Conservation (phyloP, 1,140 invertebrate genomes). For the Polyergus mexicanus region DNA sequence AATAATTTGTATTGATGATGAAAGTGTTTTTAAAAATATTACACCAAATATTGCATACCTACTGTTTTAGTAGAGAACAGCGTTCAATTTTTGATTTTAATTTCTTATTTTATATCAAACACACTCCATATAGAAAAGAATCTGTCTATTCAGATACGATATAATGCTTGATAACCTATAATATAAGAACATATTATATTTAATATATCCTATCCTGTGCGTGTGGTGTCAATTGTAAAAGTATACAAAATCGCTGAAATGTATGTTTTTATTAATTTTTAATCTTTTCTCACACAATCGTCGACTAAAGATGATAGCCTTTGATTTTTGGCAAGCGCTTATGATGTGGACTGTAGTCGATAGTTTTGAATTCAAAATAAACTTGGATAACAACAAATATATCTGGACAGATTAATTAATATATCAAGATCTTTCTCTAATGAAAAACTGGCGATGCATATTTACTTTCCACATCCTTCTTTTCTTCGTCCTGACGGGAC, state of each 20-base stretch:
- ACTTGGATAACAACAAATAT: too few species aligned
- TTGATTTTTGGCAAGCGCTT: too few species aligned
- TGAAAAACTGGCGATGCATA: neutral
- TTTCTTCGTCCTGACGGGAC: too few species aligned
- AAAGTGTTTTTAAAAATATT: neutral
- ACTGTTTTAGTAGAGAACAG: neutral
- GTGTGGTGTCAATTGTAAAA: neutral
- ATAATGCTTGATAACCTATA: constrained; percentile 2
- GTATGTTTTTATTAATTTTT: neutral
- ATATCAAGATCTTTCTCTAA: neutral
- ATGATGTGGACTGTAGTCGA: too few species aligned
- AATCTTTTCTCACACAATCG: too few species aligned
- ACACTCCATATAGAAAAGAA: neutral
- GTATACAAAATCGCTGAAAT: neutral
- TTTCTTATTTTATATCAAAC: neutral
- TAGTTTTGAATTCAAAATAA: too few species aligned
- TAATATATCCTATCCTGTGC: neutral
- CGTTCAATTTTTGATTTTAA: neutral
- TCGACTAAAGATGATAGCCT: too few species aligned
- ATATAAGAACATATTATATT: neutral
- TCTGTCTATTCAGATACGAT: neutral
- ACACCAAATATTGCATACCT: neutral
- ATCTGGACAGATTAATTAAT: neutral
- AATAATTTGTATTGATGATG: neutral
- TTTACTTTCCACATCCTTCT: neutral